Evolutionary conservation across 2,797 vertebrate species (phyloP), one percentile per base, ranked within the genome.

Genomic region (Coluber constrictor): DNA sequence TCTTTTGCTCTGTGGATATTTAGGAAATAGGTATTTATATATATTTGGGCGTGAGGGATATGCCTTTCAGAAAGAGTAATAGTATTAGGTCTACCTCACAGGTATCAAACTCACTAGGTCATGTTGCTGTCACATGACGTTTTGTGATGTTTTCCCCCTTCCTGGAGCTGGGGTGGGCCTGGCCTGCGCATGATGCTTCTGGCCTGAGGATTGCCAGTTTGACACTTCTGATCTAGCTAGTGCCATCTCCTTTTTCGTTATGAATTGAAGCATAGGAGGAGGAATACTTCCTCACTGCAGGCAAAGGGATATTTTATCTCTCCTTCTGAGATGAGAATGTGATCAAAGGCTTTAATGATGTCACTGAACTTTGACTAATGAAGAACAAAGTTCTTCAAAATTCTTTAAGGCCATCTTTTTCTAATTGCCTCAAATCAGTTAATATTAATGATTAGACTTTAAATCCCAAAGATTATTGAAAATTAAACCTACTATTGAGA

Each of bases 341-440:
- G 98, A 99, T 99, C 98, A 99, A 99, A 99, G 98, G 97, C 97
- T 97, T 96, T 97, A 98, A 97, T 98, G 97, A 98, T 98, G 98
- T 98, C 98, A 98, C 98, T 98, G 98, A 98, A 98, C 98, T 98
- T 98, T 98, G 97, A 97, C 63, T 98, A 98, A 99, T 99, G 98
- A 98, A 98, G 98, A 98, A 98, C 98, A 98, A 98, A 98, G 97
- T 98, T 98, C 96, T 96, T 97, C 97, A 97, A 96, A 96, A 93
- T 95, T 97, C 97, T 97, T 94, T 93, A 91, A 97, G 95, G 93
- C 94, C 1, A 93, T 94, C 92, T 97, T 96, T 96, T 96, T 93
- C 94, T 97, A 97, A 97, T 98, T 92, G 10, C 94, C 97, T 97
- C 94, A 96, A 92, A 96, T 97, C 97, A 96, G 96, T 97, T 97